A percentile compares a stretch with the other conserved stretches of the same genome.
phyloP scores from a whole-genome alignment of 2,113 vertebrate species.

The Crocuta crocuta region DNA sequence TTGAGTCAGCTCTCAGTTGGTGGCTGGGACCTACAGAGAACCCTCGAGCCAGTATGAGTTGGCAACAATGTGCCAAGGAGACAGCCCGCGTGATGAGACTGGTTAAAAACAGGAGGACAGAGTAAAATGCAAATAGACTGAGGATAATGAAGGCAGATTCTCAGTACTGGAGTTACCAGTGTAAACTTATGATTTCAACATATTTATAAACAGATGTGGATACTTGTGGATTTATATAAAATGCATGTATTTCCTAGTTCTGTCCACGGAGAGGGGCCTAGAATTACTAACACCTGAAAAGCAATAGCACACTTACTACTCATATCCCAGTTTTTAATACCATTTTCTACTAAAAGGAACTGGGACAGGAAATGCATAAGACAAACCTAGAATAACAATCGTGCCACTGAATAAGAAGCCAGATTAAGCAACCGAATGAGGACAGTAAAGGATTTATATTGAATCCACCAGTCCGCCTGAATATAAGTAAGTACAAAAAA shows the following conservation, averaged over 20 bases:
- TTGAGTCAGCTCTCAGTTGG: neutral
- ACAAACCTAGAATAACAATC: neutral
- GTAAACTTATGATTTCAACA: neutral
- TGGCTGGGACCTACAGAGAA: neutral
- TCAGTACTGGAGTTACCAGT: neutral
- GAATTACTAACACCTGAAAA: neutral
- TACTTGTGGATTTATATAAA: neutral
- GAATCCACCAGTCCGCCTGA: neutral
- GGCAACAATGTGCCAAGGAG: neutral
- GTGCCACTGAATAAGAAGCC: neutral
- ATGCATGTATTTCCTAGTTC: neutral
- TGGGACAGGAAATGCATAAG: neutral
- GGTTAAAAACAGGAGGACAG: neutral
- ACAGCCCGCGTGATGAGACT: neutral
- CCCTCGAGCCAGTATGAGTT: neutral
- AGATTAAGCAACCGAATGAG: neutral
- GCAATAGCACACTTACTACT: neutral
- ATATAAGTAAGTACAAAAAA: neutral
- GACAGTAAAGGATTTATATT: neutral
- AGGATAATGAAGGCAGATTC: neutral
- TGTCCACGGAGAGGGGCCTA: neutral
- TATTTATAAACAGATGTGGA: neutral
- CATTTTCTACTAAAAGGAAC: neutral
- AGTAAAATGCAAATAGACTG: neutral
- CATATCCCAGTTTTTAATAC: neutral